phyloP scores from a whole-genome alignment of 2,888 invertebrate species.

The Drosophila neoperkinsi region DNA sequence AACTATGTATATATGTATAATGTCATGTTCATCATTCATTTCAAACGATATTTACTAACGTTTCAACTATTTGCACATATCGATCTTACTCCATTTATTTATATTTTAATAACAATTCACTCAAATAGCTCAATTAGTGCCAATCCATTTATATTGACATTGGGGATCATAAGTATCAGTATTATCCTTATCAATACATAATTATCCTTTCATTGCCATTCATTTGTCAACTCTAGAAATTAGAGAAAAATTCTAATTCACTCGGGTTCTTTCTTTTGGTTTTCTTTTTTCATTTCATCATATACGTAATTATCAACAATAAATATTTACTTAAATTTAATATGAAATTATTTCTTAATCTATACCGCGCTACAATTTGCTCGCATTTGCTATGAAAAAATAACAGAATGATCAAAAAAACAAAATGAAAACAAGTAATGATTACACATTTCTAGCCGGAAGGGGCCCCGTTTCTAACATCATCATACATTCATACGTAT shows the following conservation, averaged over 20 bases:
- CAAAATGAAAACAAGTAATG: slow-evolving; percentile 22
- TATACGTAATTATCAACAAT: slow-evolving; percentile 77
- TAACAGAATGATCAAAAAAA: slow-evolving; percentile 33
- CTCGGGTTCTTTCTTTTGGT: slow-evolving; percentile 50
- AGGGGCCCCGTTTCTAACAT: slow-evolving; percentile 43
- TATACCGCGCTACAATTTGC: slow-evolving; percentile 77
- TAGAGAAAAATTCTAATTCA: slow-evolving; percentile 81
- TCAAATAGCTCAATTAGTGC: slow-evolving; percentile 77
- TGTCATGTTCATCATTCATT: slow-evolving; percentile 70
- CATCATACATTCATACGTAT: slow-evolving; percentile 33
- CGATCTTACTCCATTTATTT: slow-evolving; percentile 73
- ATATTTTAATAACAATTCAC: slow-evolving; percentile 80
- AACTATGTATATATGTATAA: slow-evolving; percentile 80
- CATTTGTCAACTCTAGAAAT: slow-evolving; percentile 64
- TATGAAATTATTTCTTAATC: slow-evolving; percentile 72
- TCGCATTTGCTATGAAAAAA: slow-evolving; percentile 68
- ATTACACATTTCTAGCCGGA: slow-evolving; percentile 54
- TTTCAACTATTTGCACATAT: slow-evolving; percentile 62
- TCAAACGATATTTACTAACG: slow-evolving; percentile 75
- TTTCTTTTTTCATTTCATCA: slow-evolving; percentile 21
- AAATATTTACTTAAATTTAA: slow-evolving; percentile 76
- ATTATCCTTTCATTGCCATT: slow-evolving; percentile 45
- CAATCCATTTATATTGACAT: slow-evolving; percentile 74
- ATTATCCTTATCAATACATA: slow-evolving; percentile 55
- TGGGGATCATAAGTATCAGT: slow-evolving; percentile 73